Evolutionary conservation across 1,140 invertebrate genomes (phyloP).

Genomic region (Lepidostoma basale): DNA sequence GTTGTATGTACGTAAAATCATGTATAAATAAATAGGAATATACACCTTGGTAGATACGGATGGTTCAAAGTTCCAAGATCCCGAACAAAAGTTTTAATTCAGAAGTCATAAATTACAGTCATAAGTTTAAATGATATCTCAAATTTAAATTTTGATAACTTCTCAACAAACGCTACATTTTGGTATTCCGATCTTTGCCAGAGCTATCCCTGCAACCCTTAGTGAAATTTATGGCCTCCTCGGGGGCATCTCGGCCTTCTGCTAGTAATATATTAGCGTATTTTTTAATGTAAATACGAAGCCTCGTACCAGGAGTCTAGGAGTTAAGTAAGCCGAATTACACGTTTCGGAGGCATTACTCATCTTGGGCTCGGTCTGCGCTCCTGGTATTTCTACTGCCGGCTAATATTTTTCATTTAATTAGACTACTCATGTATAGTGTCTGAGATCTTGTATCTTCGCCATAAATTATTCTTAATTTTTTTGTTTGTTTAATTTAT

Average conservation of each 20-base stretch:
- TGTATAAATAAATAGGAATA: too few species aligned
- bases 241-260: background rate
- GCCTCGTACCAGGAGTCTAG: background rate
- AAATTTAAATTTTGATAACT: slow-evolving; percentile 7
- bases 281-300: slow-evolving; percentile 20
- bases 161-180: slow-evolving; percentile 6
- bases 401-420: background rate
- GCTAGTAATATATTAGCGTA: slow-evolving; percentile 19
- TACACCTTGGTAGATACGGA: too few species aligned
- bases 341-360: background rate
- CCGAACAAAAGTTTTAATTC: background rate
- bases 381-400: slow-evolving; percentile 9
- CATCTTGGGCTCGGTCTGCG: background rate
- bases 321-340: background rate
- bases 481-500: too few species aligned
- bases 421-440: too few species aligned
- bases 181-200: slow-evolving; percentile 11
- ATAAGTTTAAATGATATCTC: slow-evolving; percentile 6
- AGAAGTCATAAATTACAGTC: background rate
- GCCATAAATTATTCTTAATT: too few species aligned
- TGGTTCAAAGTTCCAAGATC: background rate
- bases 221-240: slow-evolving; percentile 15
- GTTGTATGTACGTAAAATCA: too few species aligned
- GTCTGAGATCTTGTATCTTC: too few species aligned
- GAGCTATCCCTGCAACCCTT: background rate